Percentiles rank a stretch among this genome's conserved stretches.
Evolutionary conservation across 2,888 invertebrate genomes (phyloP).

Genomic region (Parochlus steinenii): DNA sequence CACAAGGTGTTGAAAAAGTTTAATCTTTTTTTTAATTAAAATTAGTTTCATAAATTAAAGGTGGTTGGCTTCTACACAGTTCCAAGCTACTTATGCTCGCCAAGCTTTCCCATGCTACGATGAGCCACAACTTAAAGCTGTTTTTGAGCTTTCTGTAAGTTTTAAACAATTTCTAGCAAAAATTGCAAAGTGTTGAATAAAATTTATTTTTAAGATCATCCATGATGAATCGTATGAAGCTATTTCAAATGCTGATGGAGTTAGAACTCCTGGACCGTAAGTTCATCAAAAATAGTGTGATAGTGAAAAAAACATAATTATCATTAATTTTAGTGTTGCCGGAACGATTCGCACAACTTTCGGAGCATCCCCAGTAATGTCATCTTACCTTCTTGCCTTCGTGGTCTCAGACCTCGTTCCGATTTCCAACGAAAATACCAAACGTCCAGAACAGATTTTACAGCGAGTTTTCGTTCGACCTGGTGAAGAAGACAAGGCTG

Average conservation of each 20-base stretch:
- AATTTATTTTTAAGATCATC: too few relatives aligned
- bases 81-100: slow-evolving; percentile 1
- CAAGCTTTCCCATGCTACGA: slow-evolving; percentile 10
- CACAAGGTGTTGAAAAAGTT: too few relatives aligned
- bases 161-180: too few relatives aligned
- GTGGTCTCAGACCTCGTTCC: slow-evolving; percentile 36
- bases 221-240: background rate
- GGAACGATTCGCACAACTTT: slow-evolving; percentile 20
- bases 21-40: too few relatives aligned
- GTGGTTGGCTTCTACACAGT: slow-evolving; percentile 9
- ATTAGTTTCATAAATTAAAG: too few relatives aligned
- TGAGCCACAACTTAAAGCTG: slow-evolving; percentile 40
- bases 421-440: background rate
- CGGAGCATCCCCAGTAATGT: slow-evolving; percentile 40
- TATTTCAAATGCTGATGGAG: slow-evolving; percentile 1
- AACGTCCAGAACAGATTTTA: background rate
- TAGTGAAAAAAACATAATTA: too few relatives aligned
- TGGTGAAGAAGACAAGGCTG: background rate
- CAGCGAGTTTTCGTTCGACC: background rate
- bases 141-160: slow-evolving; percentile 40
- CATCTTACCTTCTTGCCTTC: slow-evolving; percentile 56
- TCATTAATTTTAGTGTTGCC: background rate
- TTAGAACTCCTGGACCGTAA: too few relatives aligned
- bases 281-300: too few relatives aligned
- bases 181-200: too few relatives aligned